A percentile compares a stretch with the other conserved stretches of the same genome.
Evolutionary conservation across 2,888 invertebrate species (phyloP).

Genomic region (Carpatolechia fugitivella): DNA sequence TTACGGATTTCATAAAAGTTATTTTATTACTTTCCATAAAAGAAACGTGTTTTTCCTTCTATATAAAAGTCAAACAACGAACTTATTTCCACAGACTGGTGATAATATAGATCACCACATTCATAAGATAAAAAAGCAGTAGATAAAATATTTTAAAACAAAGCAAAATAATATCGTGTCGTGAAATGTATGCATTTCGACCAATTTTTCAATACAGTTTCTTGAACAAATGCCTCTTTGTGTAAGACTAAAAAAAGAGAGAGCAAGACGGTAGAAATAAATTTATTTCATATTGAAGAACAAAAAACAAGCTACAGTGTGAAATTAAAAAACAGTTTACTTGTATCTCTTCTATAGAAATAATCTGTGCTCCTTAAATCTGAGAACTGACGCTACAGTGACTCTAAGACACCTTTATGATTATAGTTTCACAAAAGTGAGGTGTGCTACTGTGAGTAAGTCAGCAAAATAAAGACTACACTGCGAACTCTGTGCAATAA

Average conservation of each 20-base stretch:
- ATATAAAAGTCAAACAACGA: conserved; percentile 3
- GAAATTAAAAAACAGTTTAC: not conserved
- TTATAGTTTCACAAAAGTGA: not conserved
- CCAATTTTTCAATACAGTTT: no score
- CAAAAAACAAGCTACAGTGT: no score
- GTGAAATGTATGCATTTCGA: no score
- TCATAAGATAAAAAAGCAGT: not conserved
- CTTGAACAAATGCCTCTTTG: no score
- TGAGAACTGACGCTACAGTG: not conserved
- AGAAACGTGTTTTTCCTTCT: conserved; percentile 20
- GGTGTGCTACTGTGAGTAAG: not conserved
- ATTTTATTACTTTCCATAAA: conserved; percentile 32
- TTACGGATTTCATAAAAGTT: conserved; percentile 40
- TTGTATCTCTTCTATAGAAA: not conserved
- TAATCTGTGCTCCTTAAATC: not conserved
- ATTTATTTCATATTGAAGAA: no score
- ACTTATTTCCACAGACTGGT: not conserved
- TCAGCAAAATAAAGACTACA: not conserved
- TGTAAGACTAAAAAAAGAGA: no score
- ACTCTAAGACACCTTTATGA: conserved; percentile 1
- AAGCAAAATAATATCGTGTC: no score
- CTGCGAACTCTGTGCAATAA: no score
- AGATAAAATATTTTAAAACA: no score
- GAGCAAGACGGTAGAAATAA: no score
- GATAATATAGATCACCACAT: not conserved